Evolutionary conservation across 2,113 vertebrate genomes (phyloP).

Genomic region (Mandrillus leucophaeus): DNA sequence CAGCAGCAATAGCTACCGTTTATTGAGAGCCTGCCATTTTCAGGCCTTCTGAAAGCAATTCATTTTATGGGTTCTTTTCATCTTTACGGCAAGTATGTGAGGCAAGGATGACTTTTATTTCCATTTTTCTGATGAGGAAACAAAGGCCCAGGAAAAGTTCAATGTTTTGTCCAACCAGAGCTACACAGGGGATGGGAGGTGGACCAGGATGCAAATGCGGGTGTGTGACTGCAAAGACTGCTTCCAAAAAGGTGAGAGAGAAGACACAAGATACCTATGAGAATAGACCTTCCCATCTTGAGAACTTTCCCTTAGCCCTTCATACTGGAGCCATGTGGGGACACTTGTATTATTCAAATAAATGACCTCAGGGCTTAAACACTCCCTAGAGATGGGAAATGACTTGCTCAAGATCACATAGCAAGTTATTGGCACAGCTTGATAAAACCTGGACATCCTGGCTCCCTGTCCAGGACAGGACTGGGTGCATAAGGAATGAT

Average conservation of each 20-base stretch:
- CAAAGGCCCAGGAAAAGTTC: not conserved
- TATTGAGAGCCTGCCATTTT: not conserved
- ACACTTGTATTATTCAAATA: not conserved
- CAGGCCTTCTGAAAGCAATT: not conserved
- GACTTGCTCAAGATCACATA: not conserved
- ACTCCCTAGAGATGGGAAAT: not conserved
- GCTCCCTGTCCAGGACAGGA: not conserved
- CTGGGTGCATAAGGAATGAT: accelerated
- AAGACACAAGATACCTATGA: not conserved
- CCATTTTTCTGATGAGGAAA: not conserved
- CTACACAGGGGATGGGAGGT: accelerated
- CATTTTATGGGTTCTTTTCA: not conserved
- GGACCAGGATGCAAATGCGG: not conserved
- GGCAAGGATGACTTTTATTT: not conserved
- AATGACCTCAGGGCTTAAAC: not conserved
- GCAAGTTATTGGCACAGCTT: too few relatives aligned
- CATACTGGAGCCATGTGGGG: not conserved
- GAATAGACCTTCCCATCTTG: not conserved
- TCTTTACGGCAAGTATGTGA: not conserved
- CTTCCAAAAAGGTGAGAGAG: not conserved
- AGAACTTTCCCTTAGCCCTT: not conserved
- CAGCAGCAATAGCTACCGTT: not conserved
- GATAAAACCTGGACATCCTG: too few relatives aligned
- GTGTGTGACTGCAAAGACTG: not conserved
- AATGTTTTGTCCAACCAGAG: not conserved